Evolutionary conservation across 2,113 vertebrate genomes (phyloP).

Genomic region (Pipa parva): DNA sequence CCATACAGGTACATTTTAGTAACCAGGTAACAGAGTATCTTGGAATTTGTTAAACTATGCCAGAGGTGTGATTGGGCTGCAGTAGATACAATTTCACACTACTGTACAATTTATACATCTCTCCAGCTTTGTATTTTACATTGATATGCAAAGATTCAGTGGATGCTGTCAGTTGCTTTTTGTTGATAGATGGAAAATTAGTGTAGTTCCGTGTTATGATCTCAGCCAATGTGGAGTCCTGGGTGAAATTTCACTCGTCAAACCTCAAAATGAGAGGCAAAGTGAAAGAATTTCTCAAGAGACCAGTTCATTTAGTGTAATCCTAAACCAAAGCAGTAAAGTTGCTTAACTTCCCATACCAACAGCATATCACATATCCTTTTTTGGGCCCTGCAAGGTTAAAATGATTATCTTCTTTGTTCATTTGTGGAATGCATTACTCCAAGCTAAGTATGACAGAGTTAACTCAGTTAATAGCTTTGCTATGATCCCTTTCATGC

Average conservation of each 20-base stretch:
- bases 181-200: not conserved
- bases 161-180: conserved; percentile 13
- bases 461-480: not conserved
- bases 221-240: conserved; percentile 14
- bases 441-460: not conserved
- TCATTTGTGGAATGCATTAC: not conserved
- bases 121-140: not conserved
- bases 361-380: not conserved
- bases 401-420: not conserved
- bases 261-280: not conserved
- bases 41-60: not conserved
- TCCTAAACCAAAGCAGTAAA: not conserved
- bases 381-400: not conserved
- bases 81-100: not conserved
- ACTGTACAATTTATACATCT: not conserved
- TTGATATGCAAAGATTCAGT: not conserved
- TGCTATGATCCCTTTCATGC: not conserved
- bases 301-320: conserved; percentile 6
- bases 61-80: not conserved
- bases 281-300: not conserved
- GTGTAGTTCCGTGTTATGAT: conserved; percentile 8
- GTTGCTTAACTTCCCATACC: not conserved
- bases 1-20: no score
- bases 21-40: no score
- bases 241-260: not conserved